phyloP scores from a whole-genome alignment of 2,113 vertebrate species.

The Oreamnos americanus region DNA sequence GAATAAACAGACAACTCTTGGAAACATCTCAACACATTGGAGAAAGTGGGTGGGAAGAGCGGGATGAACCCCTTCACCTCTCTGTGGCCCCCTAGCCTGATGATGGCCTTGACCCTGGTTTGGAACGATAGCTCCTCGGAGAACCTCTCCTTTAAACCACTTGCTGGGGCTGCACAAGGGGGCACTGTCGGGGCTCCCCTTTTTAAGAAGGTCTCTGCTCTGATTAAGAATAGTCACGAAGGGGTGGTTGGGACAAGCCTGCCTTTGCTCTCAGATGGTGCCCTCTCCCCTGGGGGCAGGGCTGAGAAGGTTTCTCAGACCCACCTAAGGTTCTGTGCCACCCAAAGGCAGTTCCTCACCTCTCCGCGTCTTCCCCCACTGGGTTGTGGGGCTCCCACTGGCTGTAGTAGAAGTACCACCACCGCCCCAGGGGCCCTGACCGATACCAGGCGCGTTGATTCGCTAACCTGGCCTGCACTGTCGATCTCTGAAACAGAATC shows the following conservation, averaged over 20 bases:
- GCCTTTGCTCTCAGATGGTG: background rate
- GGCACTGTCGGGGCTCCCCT: fast-evolving
- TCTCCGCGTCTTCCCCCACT: background rate
- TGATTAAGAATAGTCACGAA: background rate
- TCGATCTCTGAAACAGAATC: background rate
- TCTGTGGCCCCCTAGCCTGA: constrained; percentile 20
- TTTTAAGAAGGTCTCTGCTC: background rate
- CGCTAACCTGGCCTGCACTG: background rate
- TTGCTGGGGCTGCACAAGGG: background rate
- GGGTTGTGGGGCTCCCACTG: background rate
- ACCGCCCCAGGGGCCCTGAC: background rate
- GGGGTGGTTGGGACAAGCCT: background rate
- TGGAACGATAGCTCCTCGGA: background rate
- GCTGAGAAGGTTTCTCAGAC: background rate
- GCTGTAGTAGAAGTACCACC: too few relatives aligned
- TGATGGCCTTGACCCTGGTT: background rate
- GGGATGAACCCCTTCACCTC: background rate
- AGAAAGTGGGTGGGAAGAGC: background rate
- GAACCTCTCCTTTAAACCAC: background rate
- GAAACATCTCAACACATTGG: background rate
- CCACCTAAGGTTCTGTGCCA: too few relatives aligned
- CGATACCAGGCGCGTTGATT: background rate
- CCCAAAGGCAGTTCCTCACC: background rate
- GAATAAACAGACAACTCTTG: constrained; percentile 45
- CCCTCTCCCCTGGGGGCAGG: background rate